Conservation (phyloP, 2,113 vertebrate species). For the Xiphophorus maculatus region DNA sequence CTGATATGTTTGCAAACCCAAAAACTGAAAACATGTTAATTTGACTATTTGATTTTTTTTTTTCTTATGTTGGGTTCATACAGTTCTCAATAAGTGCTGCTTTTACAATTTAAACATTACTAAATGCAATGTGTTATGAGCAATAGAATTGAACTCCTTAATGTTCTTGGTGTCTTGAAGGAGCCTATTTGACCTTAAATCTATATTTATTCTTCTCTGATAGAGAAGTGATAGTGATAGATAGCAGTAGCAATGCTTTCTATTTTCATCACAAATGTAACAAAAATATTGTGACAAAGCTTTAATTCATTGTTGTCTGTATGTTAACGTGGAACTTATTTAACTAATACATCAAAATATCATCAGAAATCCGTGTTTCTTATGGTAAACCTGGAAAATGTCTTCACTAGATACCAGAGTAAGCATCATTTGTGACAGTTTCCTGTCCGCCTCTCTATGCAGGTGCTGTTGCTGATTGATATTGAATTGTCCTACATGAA, state of each 20-base stretch:
- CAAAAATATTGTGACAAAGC: too few relatives aligned
- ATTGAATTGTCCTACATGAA: constrained; percentile 99
- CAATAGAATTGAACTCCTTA: too few relatives aligned
- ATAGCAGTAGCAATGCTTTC: neutral
- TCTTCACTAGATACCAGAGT: neutral
- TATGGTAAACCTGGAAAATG: neutral
- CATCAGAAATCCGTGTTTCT: neutral
- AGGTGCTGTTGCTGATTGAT: constrained; percentile 98
- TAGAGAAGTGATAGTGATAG: too few relatives aligned
- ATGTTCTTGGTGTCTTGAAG: too few relatives aligned
- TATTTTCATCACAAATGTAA: neutral
- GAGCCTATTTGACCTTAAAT: neutral
- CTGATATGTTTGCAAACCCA: neutral
- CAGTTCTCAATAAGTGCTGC: too few relatives aligned
- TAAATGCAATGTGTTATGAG: too few relatives aligned
- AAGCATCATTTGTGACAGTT: neutral
- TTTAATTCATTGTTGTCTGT: too few relatives aligned
- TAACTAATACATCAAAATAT: too few relatives aligned
- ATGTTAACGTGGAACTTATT: too few relatives aligned
- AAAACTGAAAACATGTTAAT: neutral
- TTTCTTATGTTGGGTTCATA: too few relatives aligned
- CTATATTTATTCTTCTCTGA: too few relatives aligned
- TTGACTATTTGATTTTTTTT: neutral
- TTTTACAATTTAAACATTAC: too few relatives aligned
- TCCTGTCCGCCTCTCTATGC: constrained; percentile 10